Conservation (phyloP, 2,888 invertebrate genomes). For the Pocota personata region DNA sequence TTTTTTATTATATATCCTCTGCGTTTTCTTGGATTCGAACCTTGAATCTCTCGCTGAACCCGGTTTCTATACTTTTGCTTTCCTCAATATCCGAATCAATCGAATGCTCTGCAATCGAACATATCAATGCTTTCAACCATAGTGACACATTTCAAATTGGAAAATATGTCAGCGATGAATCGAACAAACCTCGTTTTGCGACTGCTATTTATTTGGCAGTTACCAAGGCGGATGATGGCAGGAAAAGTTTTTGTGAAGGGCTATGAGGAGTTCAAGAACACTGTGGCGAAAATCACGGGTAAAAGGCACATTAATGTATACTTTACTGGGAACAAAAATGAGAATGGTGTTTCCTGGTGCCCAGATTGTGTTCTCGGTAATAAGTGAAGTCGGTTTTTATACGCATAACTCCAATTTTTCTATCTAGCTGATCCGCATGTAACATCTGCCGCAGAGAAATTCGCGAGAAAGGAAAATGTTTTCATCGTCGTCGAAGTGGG, state of each 20-base stretch:
- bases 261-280: slow-evolving; percentile 82
- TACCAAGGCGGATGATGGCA: slow-evolving; percentile 82
- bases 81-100: too few species aligned
- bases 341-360: slow-evolving; percentile 91
- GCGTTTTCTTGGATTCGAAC: too few species aligned
- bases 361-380: slow-evolving; percentile 92
- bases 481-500: slow-evolving; percentile 91
- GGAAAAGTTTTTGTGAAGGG: slow-evolving; percentile 83
- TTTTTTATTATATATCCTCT: too few species aligned
- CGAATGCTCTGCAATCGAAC: too few species aligned
- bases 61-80: too few species aligned
- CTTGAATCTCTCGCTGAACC: too few species aligned
- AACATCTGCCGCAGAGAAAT: slow-evolving; percentile 84
- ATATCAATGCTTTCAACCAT: not conserved
- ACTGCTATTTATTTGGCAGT: too few species aligned
- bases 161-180: too few species aligned
- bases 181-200: not conserved
- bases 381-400: slow-evolving; percentile 55
- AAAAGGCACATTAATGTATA: slow-evolving; percentile 81
- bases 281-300: slow-evolving; percentile 62
- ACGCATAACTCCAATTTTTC: slow-evolving; percentile 77
- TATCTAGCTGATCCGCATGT: slow-evolving; percentile 90
- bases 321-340: slow-evolving; percentile 85
- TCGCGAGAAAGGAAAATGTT: slow-evolving; percentile 84
- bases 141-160: not conserved